Conservation (phyloP, 2,113 vertebrate genomes). For the Antechinus stuartii region DNA sequence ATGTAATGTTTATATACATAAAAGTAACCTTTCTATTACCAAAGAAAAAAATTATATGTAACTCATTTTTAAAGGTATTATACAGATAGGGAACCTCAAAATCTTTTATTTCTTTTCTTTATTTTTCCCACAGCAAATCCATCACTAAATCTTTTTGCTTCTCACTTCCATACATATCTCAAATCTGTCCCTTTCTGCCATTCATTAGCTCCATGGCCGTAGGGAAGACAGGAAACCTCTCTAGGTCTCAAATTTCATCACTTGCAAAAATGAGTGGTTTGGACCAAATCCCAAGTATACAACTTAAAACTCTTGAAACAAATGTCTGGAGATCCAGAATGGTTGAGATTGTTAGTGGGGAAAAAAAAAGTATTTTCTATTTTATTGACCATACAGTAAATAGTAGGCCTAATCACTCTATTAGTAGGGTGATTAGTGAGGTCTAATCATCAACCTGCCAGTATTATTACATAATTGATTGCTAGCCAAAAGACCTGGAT, state of each 20-base stretch:
- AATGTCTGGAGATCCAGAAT: neutral
- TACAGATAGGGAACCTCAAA: slow-evolving; percentile 48
- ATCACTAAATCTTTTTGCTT: slow-evolving; percentile 42
- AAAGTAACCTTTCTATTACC: slow-evolving; percentile 29
- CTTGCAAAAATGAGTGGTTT: neutral
- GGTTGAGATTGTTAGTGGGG: neutral
- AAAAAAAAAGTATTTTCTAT: neutral
- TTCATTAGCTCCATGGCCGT: neutral
- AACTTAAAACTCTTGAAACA: neutral
- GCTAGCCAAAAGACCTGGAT: neutral
- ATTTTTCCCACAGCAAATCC: slow-evolving; percentile 7
- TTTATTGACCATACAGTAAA: neutral
- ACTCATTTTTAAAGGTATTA: slow-evolving; percentile 33
- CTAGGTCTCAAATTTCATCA: neutral
- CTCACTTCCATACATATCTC: neutral
- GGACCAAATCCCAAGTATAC: neutral
- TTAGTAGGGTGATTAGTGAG: neutral
- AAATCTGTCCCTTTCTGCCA: slow-evolving; percentile 36
- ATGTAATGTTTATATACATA: neutral
- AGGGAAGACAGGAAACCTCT: neutral
- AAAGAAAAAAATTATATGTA: slow-evolving; percentile 10
- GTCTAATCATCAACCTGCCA: neutral
- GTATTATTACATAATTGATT: neutral
- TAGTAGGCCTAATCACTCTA: neutral
- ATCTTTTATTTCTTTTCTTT: slow-evolving; percentile 35